phyloP scores from a whole-genome alignment of 1,140 invertebrate genomes.

The Acromyrmex charruanus region DNA sequence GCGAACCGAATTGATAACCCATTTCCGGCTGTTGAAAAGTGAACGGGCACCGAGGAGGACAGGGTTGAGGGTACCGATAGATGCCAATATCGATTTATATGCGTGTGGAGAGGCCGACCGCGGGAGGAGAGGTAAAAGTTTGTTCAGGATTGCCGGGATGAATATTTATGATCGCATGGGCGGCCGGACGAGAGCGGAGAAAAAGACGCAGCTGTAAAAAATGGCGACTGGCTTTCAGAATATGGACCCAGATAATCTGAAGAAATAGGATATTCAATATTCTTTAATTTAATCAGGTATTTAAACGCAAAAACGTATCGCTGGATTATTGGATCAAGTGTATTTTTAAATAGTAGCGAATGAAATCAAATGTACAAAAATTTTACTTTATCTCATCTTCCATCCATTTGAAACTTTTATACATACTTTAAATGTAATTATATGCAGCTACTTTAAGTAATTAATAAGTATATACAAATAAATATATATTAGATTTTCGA shows the following conservation, averaged over 20 bases:
- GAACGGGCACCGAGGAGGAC: slow-evolving; percentile 1
- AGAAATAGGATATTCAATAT: slow-evolving; percentile 4
- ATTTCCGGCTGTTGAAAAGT: slow-evolving; percentile 63
- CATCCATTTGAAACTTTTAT: not conserved
- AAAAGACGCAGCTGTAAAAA: slow-evolving; percentile 32
- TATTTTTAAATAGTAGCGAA: not conserved
- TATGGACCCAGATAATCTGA: not conserved
- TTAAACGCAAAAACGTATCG: not conserved
- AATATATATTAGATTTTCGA: not conserved
- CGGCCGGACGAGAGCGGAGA: slow-evolving; percentile 5
- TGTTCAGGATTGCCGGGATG: slow-evolving; percentile 60
- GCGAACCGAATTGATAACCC: slow-evolving; percentile 61
- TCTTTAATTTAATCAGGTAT: slow-evolving; percentile 6
- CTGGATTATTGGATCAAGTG: not conserved
- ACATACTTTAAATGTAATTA: too few species aligned
- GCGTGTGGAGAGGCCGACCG: slow-evolving; percentile 30
- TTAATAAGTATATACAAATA: not conserved
- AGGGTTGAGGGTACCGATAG: slow-evolving; percentile 31
- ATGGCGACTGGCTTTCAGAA: slow-evolving; percentile 7
- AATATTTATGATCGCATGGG: slow-evolving; percentile 54
- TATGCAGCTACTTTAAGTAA: too few species aligned
- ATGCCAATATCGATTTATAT: slow-evolving; percentile 64
- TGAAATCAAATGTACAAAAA: not conserved
- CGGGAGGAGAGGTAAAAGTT: slow-evolving; percentile 48
- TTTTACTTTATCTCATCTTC: not conserved